A percentile compares a stretch with the other conserved stretches of the same genome.
These are phyloP conservation scores for Galagoides demidoff DNA, from an alignment of 2,797 vertebrate species.

Conservation along the genomic window DNA sequence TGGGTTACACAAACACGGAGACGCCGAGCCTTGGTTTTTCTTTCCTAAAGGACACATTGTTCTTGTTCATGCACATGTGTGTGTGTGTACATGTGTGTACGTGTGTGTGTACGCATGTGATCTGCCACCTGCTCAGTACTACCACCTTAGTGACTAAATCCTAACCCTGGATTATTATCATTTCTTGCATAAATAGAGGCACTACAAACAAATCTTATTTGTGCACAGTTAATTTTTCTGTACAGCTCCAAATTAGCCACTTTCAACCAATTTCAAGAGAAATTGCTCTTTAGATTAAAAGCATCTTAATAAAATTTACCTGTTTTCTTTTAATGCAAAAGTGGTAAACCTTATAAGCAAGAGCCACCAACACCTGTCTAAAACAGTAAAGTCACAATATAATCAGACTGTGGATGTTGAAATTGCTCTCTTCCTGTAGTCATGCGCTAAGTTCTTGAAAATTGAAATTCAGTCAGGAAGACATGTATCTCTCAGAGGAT, in stretches of 20 bases:
- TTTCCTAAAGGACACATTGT: neutral
- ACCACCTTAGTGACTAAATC: neutral
- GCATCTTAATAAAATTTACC: neutral
- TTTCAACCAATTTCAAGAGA: neutral
- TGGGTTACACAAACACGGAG: neutral
- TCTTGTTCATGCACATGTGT: neutral
- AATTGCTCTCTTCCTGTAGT: neutral
- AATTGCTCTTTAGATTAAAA: constrained; percentile 42
- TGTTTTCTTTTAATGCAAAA: neutral
- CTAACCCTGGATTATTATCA: neutral
- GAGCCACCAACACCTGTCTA: neutral
- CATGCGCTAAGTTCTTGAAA: neutral
- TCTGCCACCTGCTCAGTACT: neutral
- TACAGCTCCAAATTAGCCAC: neutral
- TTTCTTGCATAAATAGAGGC: neutral
- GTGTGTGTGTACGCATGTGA: neutral
- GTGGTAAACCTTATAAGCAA: neutral
- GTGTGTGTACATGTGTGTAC: neutral
- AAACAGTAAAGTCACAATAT: neutral
- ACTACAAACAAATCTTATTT: constrained; percentile 31
- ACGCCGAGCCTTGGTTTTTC: neutral
- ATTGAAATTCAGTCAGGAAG: constrained; percentile 5
- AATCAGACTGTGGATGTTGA: neutral
- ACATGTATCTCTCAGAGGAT: neutral
- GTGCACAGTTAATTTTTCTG: constrained; percentile 13